Evolutionary conservation across 2,888 invertebrate species (phyloP).

Genomic region (Cylindroiulus punctatus): DNA sequence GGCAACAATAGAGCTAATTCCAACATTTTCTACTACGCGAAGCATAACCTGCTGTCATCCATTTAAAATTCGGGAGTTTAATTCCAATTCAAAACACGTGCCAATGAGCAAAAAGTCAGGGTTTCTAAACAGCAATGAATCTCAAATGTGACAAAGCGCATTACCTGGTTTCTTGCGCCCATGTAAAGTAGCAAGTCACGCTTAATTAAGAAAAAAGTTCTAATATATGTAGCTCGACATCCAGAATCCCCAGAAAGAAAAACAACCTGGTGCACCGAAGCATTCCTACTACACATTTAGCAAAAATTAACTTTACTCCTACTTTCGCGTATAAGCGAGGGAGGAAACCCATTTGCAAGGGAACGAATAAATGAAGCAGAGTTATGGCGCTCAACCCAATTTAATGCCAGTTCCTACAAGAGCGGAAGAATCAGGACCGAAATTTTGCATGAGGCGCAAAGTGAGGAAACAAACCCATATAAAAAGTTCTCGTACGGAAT

Average conservation of each 20-base stretch:
- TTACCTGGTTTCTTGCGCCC: not conserved
- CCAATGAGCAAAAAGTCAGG: too few relatives aligned
- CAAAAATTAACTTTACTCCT: not conserved
- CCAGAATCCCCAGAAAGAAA: not conserved
- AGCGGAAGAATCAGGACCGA: conserved; percentile 29
- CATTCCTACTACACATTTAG: not conserved
- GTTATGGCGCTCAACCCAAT: conserved; percentile 30
- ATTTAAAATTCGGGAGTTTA: not conserved
- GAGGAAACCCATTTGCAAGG: not conserved
- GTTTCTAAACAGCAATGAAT: not conserved
- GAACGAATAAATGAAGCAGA: conserved; percentile 17
- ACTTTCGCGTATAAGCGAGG: not conserved
- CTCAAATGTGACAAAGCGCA: too few relatives aligned
- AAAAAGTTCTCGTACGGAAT: not conserved
- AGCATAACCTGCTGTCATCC: too few relatives aligned
- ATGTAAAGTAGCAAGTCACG: not conserved
- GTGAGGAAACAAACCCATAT: conserved; percentile 4
- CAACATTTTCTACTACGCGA: too few relatives aligned
- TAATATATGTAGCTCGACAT: not conserved
- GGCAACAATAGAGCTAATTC: too few relatives aligned
- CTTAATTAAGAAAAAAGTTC: conserved; percentile 10
- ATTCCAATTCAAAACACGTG: too few relatives aligned
- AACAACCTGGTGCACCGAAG: not conserved
- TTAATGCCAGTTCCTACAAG: conserved; percentile 20
- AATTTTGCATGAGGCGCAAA: conserved; percentile 25